These are phyloP conservation scores for Danio tinwini DNA, from an alignment of 2,797 vertebrate species.

Conservation along the genomic window DNA sequence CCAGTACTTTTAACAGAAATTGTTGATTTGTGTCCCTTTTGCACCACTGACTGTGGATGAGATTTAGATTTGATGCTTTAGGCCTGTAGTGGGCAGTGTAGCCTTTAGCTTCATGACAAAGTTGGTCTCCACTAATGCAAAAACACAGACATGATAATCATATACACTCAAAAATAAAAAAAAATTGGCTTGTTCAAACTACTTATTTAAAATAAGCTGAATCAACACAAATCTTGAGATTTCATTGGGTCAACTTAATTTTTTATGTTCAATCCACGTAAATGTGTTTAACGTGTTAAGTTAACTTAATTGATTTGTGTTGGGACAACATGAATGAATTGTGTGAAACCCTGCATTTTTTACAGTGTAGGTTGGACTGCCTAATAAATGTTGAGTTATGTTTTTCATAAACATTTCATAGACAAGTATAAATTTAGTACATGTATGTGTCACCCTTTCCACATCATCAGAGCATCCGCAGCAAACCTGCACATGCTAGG, in stretches of 20 bases:
- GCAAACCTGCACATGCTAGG: slow-evolving; percentile 19
- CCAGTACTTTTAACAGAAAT: too few species aligned
- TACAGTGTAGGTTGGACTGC: not conserved
- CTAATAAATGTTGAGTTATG: not conserved
- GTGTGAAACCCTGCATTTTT: too few species aligned
- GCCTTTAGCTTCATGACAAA: slow-evolving; percentile 9
- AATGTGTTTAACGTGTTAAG: too few species aligned
- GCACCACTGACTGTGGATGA: not conserved
- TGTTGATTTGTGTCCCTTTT: too few species aligned
- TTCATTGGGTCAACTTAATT: too few species aligned
- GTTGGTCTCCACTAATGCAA: slow-evolving; percentile 23
- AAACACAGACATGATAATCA: not conserved
- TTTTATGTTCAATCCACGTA: too few species aligned
- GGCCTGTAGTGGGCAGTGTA: slow-evolving; percentile 59
- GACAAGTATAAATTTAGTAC: slow-evolving; percentile 3
- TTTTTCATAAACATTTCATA: not conserved
- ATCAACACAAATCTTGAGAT: too few species aligned
- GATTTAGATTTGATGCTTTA: not conserved
- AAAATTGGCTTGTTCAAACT: too few species aligned
- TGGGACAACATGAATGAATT: too few species aligned
- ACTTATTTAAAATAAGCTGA: too few species aligned
- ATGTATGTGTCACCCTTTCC: slow-evolving; percentile 1
- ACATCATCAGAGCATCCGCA: slow-evolving; percentile 1
- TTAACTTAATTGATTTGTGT: too few species aligned
- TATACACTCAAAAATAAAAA: too few species aligned